A percentile compares a stretch with the other conserved stretches of the same genome.
These are phyloP conservation scores for Heliocidaris erythrogramma DNA, from an alignment of 35 echinoderm and acorn worm species.

Conservation along the genomic window DNA sequence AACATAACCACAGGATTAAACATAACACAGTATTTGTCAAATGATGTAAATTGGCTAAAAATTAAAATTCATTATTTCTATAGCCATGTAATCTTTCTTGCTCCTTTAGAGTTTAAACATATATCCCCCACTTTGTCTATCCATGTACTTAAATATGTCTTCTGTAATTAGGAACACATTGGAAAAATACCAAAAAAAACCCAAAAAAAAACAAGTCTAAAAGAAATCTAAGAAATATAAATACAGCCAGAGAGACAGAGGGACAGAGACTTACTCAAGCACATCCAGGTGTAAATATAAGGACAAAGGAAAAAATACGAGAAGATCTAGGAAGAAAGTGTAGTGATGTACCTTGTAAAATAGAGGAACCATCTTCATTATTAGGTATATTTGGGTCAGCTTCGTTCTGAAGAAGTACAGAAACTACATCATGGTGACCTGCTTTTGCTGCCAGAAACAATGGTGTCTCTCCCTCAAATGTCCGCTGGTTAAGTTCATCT, in stretches of 20 bases:
- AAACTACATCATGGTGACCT: constrained; percentile 65
- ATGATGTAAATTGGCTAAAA: neutral
- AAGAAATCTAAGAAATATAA: neutral
- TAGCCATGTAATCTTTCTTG: no score
- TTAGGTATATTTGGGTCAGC: constrained; percentile 72
- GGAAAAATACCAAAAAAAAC: no score
- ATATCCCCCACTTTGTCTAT: no score
- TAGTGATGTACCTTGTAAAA: constrained; percentile 64
- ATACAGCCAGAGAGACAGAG: neutral
- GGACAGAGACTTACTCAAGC: no score
- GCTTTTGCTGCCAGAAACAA: constrained; percentile 74
- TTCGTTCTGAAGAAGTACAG: constrained; percentile 60
- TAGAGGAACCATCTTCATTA: constrained; percentile 67
- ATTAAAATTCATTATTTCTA: no score
- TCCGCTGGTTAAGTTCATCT: constrained; percentile 59
- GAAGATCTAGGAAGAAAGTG: neutral
- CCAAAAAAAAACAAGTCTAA: no score
- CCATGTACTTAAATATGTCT: no score
- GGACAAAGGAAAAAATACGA: neutral
- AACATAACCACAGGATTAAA: neutral
- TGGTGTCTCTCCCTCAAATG: constrained; percentile 76
- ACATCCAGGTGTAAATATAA: neutral
- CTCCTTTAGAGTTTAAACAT: no score
- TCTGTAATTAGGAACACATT: no score
- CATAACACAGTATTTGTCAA: neutral